A percentile compares a stretch with the other conserved stretches of the same genome.
Evolutionary conservation across 2,797 vertebrate genomes (phyloP).

Genomic region (Sternotherus odoratus): DNA sequence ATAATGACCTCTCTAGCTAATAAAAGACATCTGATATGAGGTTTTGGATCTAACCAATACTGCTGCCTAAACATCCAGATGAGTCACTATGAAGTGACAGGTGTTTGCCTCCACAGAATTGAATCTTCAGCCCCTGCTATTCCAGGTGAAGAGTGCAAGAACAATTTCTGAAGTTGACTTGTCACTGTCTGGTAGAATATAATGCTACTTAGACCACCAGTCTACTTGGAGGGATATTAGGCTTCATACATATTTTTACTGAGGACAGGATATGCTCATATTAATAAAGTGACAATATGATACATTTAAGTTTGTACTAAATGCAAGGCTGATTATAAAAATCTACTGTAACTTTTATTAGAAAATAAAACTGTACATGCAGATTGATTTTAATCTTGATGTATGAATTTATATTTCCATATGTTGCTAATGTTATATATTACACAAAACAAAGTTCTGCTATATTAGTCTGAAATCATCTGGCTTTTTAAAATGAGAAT

Average conservation of each 20-base stretch:
- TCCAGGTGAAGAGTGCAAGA: background rate
- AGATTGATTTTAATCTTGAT: background rate
- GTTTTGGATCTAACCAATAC: background rate
- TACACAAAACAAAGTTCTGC: background rate
- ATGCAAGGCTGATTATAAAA: background rate
- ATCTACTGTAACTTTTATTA: background rate
- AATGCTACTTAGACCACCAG: background rate
- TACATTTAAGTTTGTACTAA: background rate
- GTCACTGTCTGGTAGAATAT: background rate
- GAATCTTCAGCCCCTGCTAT: background rate
- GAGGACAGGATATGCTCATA: background rate
- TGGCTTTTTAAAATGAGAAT: background rate
- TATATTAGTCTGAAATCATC: background rate
- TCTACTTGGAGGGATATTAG: background rate
- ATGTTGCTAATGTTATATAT: background rate
- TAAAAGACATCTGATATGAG: background rate
- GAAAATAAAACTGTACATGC: accelerated
- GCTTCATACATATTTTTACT: background rate
- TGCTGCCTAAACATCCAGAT: background rate
- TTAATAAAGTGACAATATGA: background rate
- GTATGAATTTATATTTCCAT: background rate
- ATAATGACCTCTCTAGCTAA: background rate
- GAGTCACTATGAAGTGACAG: background rate
- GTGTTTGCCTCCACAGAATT: background rate
- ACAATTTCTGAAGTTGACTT: background rate